Conservation (phyloP, 2,888 invertebrate genomes). For the Encarsia formosa region DNA sequence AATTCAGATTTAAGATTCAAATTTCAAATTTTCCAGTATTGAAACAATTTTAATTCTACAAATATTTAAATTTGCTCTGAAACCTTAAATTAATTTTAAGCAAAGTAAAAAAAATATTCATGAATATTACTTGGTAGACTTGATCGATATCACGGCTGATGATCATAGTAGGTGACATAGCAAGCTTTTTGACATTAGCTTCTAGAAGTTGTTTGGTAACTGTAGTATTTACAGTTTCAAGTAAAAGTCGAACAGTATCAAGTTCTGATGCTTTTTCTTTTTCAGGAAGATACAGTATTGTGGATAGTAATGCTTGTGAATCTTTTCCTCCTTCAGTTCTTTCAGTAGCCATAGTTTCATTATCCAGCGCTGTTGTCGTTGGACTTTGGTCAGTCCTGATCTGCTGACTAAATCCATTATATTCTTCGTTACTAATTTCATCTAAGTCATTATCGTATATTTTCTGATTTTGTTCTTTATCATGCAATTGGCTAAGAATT, state of each 20-base stretch:
- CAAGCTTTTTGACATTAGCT: constrained; percentile 64
- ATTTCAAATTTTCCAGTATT: no score
- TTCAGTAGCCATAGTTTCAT: constrained; percentile 61
- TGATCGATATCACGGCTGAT: constrained; percentile 45
- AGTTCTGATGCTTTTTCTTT: constrained; percentile 53
- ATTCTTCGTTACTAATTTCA: constrained; percentile 37
- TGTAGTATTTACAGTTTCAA: constrained; percentile 71
- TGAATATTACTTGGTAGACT: constrained; percentile 39
- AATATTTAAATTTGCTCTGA: no score
- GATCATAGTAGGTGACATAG: constrained; percentile 56
- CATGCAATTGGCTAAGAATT: constrained; percentile 62
- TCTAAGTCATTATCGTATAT: neutral
- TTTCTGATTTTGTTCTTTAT: constrained; percentile 34
- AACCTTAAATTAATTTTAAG: no score
- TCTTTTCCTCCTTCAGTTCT: constrained; percentile 55
- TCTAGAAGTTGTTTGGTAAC: constrained; percentile 72
- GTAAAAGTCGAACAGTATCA: constrained; percentile 66
- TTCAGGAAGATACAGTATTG: constrained; percentile 34
- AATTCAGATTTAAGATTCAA: no score
- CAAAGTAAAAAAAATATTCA: neutral
- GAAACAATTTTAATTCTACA: no score
- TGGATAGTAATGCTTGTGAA: constrained; percentile 46
- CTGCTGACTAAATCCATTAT: constrained; percentile 37
- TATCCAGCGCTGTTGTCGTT: constrained; percentile 51
- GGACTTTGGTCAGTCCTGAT: constrained; percentile 44